Base-by-base conservation (phyloP, 92 coral and sea anemone species). In the Phenganax stokvisi region DNA sequence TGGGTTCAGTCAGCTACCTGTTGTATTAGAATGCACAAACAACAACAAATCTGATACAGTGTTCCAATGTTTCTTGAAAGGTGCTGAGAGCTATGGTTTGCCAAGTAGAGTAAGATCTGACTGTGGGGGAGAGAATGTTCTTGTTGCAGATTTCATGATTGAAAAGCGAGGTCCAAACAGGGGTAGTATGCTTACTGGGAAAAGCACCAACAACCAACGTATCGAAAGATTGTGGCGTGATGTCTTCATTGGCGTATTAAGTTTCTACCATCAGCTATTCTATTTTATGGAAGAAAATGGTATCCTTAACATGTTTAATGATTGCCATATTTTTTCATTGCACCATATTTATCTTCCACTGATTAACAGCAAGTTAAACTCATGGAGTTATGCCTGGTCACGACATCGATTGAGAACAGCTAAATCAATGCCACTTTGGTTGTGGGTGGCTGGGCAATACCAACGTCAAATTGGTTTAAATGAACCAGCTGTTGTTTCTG, bases 141-240 rank as follows among this genome's bases (percentile, higher is more conserved):
- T 53, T 27, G 87, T 89, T 56, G 89, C 90, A 51, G 87, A 91
- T 37, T 89, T 81, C 79, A 89, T 91, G 96, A 86, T 91, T 62
- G 64, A 75, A 47, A 78, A 77, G 68, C 80, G 89, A 82, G 92
- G 96, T 44, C 31, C 85, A 9, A 77, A 87, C 74, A 77, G 90
- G 64, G 90, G 96, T 54, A 91, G 92, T 84, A 85, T 85, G n/a
- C 87, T 89, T 54, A 85, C 89, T 66, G 92, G 92, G 74, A 89
- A 86, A 75, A 91, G 91, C 61, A 90, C 90, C 51, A 91, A 90
- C 81, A 88, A 90, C 74, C 93, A 90, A 58, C 68, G 87, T 51
- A 88, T 83, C 56, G 89, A 90, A 74, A 55, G 91, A 47, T 71
- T 90, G 72, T 90, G 96, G 91, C 13, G 89, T n/a, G 94, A 90